Conservation (phyloP, 1,140 invertebrate genomes). For the Seison nebaliae region DNA sequence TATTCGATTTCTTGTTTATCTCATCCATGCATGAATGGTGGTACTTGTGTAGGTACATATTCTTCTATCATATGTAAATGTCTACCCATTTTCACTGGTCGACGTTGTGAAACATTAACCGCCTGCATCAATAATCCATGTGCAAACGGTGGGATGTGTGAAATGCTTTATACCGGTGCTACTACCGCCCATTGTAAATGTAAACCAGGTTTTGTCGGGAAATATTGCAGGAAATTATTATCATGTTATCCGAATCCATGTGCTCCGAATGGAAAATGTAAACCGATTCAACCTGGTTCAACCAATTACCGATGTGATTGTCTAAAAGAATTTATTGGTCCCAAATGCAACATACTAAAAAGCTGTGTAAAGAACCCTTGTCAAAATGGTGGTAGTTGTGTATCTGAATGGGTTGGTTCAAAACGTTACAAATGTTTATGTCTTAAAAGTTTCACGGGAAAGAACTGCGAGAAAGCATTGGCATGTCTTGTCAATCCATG, state of each 20-base stretch:
- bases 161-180: conserved; percentile 51
- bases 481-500: conserved; percentile 36
- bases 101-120: conserved; percentile 6
- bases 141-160: conserved; percentile 21
- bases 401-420: not conserved
- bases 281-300: no score
- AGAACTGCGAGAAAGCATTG: conserved; percentile 12
- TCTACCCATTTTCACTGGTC: conserved; percentile 9
- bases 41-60: conserved; percentile 1
- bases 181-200: conserved; percentile 56
- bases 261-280: conserved; percentile 10
- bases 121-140: conserved; percentile 14
- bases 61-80: conserved; percentile 12
- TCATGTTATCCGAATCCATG: conserved; percentile 13
- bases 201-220: conserved; percentile 51
- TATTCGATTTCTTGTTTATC: conserved; percentile 36
- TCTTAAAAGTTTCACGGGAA: conserved; percentile 8
- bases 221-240: conserved; percentile 16
- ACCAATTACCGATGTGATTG: conserved; percentile 14
- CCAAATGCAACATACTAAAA: conserved; percentile 13
- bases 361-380: conserved; percentile 12
- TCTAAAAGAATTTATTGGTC: conserved; percentile 10
- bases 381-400: conserved; percentile 17
- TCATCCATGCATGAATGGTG: conserved; percentile 13
- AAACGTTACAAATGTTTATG: conserved; percentile 20